Conservation (phyloP, 2,797 vertebrate genomes). For the Zalophus californianus region DNA sequence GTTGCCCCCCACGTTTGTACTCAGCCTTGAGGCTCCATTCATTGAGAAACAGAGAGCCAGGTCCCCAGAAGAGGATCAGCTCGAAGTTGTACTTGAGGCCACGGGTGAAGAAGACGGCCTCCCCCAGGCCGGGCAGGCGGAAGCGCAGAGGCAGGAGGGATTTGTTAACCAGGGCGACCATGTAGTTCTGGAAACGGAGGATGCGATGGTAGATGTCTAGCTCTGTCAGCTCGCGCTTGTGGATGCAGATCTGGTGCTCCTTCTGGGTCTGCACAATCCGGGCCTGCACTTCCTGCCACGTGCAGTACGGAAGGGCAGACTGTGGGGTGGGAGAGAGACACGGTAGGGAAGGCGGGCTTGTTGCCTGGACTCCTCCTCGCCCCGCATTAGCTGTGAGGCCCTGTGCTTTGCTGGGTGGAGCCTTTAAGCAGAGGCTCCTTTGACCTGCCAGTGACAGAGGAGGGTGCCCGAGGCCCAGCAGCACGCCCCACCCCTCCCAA, state of each 20-base stretch:
- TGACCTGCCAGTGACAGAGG: not conserved
- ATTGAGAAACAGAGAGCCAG: constrained; percentile 97
- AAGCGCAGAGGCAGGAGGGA: constrained; percentile 97
- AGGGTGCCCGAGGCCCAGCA: not conserved
- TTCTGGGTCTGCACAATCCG: constrained; percentile 99
- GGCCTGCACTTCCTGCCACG: constrained; percentile 99
- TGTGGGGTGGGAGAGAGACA: constrained; percentile 63
- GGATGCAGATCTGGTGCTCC: constrained; percentile 99
- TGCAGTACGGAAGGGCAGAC: constrained; percentile 96
- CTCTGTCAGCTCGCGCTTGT: constrained; percentile 97
- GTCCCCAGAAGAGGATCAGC: constrained; percentile 99
- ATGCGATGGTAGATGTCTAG: constrained; percentile 99
- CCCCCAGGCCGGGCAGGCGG: constrained; percentile 92
- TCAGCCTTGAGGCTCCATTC: constrained; percentile 98
- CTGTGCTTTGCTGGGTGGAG: not conserved
- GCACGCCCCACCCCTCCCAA: not conserved
- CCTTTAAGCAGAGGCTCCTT: not conserved
- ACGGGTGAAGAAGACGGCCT: constrained; percentile 95
- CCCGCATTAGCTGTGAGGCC: not conserved
- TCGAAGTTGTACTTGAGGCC: constrained; percentile 99
- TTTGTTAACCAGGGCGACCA: constrained; percentile 99
- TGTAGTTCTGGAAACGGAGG: constrained; percentile 99
- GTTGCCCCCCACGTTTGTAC: constrained; percentile 96
- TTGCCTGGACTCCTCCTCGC: not conserved
- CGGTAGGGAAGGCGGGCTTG: not conserved